Conservation (phyloP, 2,888 invertebrate genomes). For the Didymodactylos carnosus region DNA sequence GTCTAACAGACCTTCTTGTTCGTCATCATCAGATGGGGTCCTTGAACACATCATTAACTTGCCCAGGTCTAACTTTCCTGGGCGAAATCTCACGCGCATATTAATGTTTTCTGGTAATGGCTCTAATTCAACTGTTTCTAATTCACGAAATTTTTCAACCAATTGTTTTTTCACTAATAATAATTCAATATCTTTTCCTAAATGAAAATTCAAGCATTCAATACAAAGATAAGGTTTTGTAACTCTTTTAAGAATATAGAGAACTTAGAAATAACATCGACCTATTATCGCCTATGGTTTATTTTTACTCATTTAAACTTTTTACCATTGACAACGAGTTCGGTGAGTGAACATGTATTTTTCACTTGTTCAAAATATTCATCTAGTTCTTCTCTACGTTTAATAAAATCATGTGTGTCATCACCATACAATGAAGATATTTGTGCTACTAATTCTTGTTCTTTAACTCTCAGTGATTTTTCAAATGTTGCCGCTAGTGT, state of each 20-base stretch:
- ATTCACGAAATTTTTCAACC: slow-evolving; percentile 29
- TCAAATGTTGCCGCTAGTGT: slow-evolving; percentile 31
- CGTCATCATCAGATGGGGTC: not conserved
- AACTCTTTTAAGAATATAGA: no score
- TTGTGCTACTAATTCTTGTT: slow-evolving; percentile 31
- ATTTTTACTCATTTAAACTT: no score
- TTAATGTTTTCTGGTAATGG: slow-evolving; percentile 25
- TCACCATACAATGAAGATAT: slow-evolving; percentile 29
- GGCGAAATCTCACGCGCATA: slow-evolving; percentile 25
- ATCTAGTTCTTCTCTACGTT: slow-evolving; percentile 10
- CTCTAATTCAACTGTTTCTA: slow-evolving; percentile 23
- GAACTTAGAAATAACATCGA: no score
- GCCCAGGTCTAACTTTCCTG: slow-evolving; percentile 29
- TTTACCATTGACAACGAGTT: slow-evolving; percentile 33
- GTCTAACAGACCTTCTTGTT: not conserved
- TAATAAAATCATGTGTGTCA: slow-evolving; percentile 26
- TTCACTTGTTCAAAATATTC: slow-evolving; percentile 26
- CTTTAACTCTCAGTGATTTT: slow-evolving; percentile 28
- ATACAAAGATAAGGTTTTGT: no score
- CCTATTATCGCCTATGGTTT: no score
- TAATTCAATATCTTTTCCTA: slow-evolving; percentile 35
- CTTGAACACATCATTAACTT: not conserved
- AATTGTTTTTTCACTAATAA: slow-evolving; percentile 34
- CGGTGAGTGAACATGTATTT: slow-evolving; percentile 33
- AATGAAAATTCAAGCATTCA: no score